A percentile compares a stretch with the other conserved stretches of the same genome.
These are phyloP conservation scores for Lithobates sylvaticus DNA, from an alignment of 2,797 vertebrate genomes.

Conservation along the genomic window DNA sequence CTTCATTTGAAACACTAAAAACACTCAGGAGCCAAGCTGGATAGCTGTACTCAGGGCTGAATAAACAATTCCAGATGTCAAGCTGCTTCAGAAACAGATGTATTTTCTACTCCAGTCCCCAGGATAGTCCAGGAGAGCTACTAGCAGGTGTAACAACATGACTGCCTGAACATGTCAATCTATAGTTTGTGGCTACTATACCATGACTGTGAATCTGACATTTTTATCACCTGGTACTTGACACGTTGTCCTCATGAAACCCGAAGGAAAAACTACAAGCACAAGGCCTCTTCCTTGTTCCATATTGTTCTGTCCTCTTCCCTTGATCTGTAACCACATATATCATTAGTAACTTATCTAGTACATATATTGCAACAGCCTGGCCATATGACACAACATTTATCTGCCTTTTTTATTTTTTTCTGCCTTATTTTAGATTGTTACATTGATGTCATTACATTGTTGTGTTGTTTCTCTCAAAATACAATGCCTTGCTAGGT, in stretches of 20 bases:
- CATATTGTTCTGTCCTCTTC: neutral
- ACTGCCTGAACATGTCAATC: slow-evolving; percentile 15
- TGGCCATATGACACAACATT: no score
- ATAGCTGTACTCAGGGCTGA: slow-evolving; percentile 22
- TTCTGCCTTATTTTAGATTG: no score
- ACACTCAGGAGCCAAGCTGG: slow-evolving; percentile 14
- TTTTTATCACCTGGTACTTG: neutral
- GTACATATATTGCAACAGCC: no score
- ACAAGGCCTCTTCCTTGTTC: neutral
- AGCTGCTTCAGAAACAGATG: slow-evolving; percentile 47
- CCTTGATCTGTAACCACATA: no score
- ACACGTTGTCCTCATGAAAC: neutral
- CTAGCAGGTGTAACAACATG: slow-evolving; percentile 56
- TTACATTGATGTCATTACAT: no score
- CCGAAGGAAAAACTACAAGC: neutral
- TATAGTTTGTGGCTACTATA: slow-evolving; percentile 8
- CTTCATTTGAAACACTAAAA: slow-evolving; percentile 22
- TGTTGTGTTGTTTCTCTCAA: no score
- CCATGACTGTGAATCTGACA: neutral
- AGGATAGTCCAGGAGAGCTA: slow-evolving; percentile 35
- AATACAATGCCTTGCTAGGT: no score
- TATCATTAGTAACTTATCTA: no score
- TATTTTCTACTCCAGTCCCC: slow-evolving; percentile 31
- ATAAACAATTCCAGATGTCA: slow-evolving; percentile 53
- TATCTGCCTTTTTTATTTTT: no score